Conservation (phyloP, 1,140 invertebrate species). For the Lasaia peninsularis region DNA sequence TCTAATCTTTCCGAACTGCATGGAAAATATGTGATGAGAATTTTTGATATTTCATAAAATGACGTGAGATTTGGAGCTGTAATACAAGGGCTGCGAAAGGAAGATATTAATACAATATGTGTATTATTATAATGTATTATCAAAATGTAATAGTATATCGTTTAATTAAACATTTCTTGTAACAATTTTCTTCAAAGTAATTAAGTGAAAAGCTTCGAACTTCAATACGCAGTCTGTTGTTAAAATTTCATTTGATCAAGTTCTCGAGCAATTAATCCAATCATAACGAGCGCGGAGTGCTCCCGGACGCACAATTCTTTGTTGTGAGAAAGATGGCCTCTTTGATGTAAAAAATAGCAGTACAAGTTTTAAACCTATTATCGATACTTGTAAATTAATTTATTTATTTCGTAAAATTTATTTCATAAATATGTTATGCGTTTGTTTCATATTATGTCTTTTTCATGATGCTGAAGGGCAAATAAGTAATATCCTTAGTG, state of each 20-base stretch:
- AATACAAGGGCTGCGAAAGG: no score
- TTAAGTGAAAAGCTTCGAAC: slow-evolving; percentile 2
- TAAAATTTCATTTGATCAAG: slow-evolving; percentile 13
- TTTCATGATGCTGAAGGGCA: no score
- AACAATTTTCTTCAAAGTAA: slow-evolving; percentile 8
- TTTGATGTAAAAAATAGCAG: no score
- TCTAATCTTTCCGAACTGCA: no score
- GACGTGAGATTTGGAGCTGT: no score
- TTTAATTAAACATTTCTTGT: not conserved
- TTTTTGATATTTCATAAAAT: no score
- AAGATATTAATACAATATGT: no score
- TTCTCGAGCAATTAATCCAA: slow-evolving; percentile 7
- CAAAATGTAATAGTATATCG: not conserved
- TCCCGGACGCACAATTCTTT: not conserved
- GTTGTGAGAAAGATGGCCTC: not conserved
- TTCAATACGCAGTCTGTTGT: slow-evolving; percentile 3
- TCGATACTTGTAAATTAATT: not conserved
- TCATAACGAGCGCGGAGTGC: slow-evolving; percentile 1
- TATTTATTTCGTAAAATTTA: no score
- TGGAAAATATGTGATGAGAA: no score
- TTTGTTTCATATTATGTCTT: no score
- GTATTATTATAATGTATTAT: not conserved
- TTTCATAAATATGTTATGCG: no score
- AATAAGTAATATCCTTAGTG: no score
- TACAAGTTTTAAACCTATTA: not conserved